Evolutionary conservation across 2,888 invertebrate species (phyloP).

Genomic region (Dysmachus trigonus): DNA sequence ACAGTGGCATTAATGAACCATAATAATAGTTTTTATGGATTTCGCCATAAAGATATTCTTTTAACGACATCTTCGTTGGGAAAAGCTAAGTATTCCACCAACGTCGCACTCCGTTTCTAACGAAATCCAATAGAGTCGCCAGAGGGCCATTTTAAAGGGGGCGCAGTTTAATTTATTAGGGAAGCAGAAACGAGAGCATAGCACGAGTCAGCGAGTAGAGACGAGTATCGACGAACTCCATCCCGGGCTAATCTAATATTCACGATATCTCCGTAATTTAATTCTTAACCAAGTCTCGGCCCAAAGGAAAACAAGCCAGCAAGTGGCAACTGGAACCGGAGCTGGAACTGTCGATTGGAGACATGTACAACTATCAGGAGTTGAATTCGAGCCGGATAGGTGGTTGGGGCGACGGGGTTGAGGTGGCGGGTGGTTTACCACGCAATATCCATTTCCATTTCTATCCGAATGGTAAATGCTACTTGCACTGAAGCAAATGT

Average conservation of each 20-base stretch:
- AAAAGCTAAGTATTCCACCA: neutral
- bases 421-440: conserved; percentile 42
- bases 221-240: conserved; percentile 33
- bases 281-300: conserved; percentile 49
- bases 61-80: neutral
- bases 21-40: neutral
- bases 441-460: conserved; percentile 49
- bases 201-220: neutral
- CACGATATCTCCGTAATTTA: conserved; percentile 50
- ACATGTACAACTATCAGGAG: neutral
- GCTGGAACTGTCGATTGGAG: conserved; percentile 8
- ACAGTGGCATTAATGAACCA: neutral
- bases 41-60: neutral
- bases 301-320: conserved; percentile 48
- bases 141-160: neutral
- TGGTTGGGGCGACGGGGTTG: neutral
- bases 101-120: neutral
- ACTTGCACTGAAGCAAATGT: conserved; percentile 45
- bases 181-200: neutral
- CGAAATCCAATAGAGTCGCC: neutral
- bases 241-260: conserved; percentile 48
- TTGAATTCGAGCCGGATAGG: neutral
- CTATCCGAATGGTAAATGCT: conserved; percentile 46
- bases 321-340: neutral
- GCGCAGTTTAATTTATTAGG: conserved; percentile 8